Base-by-base conservation (phyloP, 2,888 invertebrate genomes). In the Philaethria dido region DNA sequence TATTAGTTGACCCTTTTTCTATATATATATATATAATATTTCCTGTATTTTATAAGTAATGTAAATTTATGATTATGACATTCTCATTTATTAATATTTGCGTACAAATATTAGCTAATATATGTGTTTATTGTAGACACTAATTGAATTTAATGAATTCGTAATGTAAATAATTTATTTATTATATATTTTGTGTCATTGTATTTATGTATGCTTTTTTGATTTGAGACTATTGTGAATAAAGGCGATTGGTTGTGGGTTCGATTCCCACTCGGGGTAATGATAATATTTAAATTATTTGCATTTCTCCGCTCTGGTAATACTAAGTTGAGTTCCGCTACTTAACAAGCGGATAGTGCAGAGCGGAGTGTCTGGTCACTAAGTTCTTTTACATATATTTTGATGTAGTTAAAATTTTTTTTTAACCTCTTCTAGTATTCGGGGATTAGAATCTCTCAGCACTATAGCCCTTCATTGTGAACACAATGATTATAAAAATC, bases 361-460 rank as follows among this genome's bases (percentile, higher is more conserved):
- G n/a, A n/a, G n/a, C n/a, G n/a, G n/a, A n/a, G n/a, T n/a, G n/a
- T n/a, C n/a, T n/a, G n/a, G n/a, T n/a, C n/a, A n/a, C n/a, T n/a
- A n/a, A n/a, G 13, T 18, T 45, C 18, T 22, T 45, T 39, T 3
- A 39, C 9, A 13, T 36, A 20, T 44, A 44, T 18, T 29, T 11
- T 60, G 48, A 39, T 36, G 25, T 61, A 47, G 55, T 57, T 57
- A n/a, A 47, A 42, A 62, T 45, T 39, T 62, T 65, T 55, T 63
- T 54, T 61, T 14, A 36, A 29, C 54, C 44, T n/a, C 22, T 22
- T 64, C 55, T 45, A 61, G n/a, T 57, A 63, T 36, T 33, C 57
- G 57, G 45, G 62, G 50, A 66, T 66, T 69, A 69, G 73, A 73
- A 73, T 70, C 73, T 73, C 69, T 65, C 67, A 68, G 64, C 47